phyloP scores from a whole-genome alignment of 1,140 invertebrate species.

The Teleopsis dalmanni region DNA sequence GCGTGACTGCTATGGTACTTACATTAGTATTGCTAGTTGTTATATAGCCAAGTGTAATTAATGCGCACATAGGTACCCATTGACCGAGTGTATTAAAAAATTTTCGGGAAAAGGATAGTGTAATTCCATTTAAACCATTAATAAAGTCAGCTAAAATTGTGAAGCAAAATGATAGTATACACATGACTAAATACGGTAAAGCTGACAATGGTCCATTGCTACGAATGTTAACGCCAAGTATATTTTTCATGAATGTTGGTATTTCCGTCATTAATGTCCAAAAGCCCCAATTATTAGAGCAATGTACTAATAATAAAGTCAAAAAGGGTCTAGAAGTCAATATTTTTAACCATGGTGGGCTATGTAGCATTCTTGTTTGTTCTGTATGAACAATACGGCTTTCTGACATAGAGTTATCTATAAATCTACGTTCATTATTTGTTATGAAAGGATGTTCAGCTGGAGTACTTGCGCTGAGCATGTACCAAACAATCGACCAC shows the following conservation, averaged over 20 bases:
- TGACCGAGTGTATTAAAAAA: constrained; percentile 59
- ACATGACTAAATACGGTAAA: constrained; percentile 72
- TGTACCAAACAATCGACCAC: constrained; percentile 57
- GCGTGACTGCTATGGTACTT: constrained; percentile 49
- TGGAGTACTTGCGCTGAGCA: constrained; percentile 61
- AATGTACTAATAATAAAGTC: constrained; percentile 76
- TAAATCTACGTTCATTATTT: constrained; percentile 54
- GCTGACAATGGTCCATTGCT: constrained; percentile 69
- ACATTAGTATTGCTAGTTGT: constrained; percentile 49
- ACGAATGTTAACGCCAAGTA: constrained; percentile 73
- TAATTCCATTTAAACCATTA: constrained; percentile 48
- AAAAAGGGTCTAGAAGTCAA: constrained; percentile 71
- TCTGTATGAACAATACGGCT: too few species aligned
- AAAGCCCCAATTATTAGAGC: constrained; percentile 90
- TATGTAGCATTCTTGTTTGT: constrained; percentile 17
- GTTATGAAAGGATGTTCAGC: constrained; percentile 50
- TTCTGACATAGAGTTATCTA: constrained; percentile 51
- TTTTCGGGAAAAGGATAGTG: constrained; percentile 54
- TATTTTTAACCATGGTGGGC: constrained; percentile 66
- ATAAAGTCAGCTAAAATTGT: constrained; percentile 51
- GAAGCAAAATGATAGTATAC: constrained; percentile 58
- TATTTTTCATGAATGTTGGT: constrained; percentile 79
- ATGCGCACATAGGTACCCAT: constrained; percentile 53
- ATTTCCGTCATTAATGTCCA: constrained; percentile 89
- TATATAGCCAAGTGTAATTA: constrained; percentile 56